phyloP scores from a whole-genome alignment of 30 jellyfish, hydroid and myxozoan species.

The Hydractinia symbiolongicarpus region DNA sequence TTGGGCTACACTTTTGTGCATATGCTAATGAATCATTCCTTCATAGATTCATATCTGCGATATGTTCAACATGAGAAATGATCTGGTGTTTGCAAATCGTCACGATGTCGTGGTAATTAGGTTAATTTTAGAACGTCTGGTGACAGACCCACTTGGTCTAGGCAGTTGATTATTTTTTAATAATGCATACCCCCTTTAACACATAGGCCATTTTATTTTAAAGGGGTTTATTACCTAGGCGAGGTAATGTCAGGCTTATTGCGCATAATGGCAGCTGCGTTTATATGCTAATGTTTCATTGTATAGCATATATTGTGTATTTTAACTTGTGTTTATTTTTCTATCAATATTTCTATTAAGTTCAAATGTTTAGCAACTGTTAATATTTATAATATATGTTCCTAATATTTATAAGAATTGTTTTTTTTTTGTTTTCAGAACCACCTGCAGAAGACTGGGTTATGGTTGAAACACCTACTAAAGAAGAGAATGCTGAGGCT shows the following conservation, averaged over 20 bases:
- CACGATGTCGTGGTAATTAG: slow-evolving; percentile 16
- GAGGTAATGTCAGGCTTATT: no score
- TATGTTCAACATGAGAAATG: slow-evolving; percentile 10
- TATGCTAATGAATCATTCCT: slow-evolving; percentile 5
- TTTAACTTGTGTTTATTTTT: no score
- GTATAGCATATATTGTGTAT: no score
- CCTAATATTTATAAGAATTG: not conserved
- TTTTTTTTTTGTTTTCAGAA: not conserved
- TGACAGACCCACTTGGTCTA: slow-evolving; percentile 42
- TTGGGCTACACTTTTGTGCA: no score
- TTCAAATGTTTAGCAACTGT: not conserved
- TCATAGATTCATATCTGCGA: slow-evolving; percentile 13
- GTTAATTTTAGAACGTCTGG: slow-evolving; percentile 14
- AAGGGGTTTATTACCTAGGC: no score
- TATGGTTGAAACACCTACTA: slow-evolving; percentile 39
- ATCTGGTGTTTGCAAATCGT: slow-evolving; percentile 10
- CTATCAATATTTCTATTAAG: not conserved
- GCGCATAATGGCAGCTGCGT: no score
- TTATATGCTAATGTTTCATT: no score
- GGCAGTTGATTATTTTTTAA: slow-evolving; percentile 17
- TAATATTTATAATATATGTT: not conserved
- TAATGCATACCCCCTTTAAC: not conserved
- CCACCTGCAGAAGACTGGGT: slow-evolving; percentile 35
- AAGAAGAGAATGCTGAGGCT: slow-evolving; percentile 46
- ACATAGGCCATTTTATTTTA: no score